Base-by-base conservation (phyloP, 1,140 invertebrate species). In the Apis mellifera region DNA sequence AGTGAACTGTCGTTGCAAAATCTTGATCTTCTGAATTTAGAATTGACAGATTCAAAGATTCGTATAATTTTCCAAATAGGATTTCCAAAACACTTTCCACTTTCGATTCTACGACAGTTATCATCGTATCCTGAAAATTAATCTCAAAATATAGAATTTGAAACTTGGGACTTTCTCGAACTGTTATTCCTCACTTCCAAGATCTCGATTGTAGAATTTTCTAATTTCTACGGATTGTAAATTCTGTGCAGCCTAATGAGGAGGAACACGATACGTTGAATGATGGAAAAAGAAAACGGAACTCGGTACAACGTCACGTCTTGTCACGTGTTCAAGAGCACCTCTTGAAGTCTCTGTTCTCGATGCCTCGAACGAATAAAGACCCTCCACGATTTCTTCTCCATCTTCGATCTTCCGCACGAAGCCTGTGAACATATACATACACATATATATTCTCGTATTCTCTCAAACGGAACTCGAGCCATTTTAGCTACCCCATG, bases 301-400 rank as follows among this genome's bases (percentile, higher is more conserved):
- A 57, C 59, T 64, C 42, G 82, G 75, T 57, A 64, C 64, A 68
- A 55, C 77, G 77, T 83, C 82, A 85, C 85, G 84, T 86, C 82
- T 86, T 73, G 75, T 91, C 86, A 70, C 89, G 86, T 90, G 89
- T 89, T 91, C 86, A 84, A 90, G 87, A 81, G 89, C 84, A 57
- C 66, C 90, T 86, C 89, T 89, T 89, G 74, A 90, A 65, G 60
- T 59, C 26, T 73, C 48, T 80, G 84, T 79, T 86, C 78, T 69
- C 84, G 73, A 87, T 87, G 65, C 55, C 73, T 78, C 50, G 68
- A 62, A 68, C 71, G 76, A 86, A 76, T 78, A 74, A 26, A 59
- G 69, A 62, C 62, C 48, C 76, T 83, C 55, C 73, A 76, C n/a
- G 66, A 74, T 59, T 73, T 11, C 71, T 69, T 76, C 83, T 84